These are phyloP conservation scores for Tineola bisselliella DNA, from an alignment of 2,888 invertebrate genomes.

Conservation along the genomic window DNA sequence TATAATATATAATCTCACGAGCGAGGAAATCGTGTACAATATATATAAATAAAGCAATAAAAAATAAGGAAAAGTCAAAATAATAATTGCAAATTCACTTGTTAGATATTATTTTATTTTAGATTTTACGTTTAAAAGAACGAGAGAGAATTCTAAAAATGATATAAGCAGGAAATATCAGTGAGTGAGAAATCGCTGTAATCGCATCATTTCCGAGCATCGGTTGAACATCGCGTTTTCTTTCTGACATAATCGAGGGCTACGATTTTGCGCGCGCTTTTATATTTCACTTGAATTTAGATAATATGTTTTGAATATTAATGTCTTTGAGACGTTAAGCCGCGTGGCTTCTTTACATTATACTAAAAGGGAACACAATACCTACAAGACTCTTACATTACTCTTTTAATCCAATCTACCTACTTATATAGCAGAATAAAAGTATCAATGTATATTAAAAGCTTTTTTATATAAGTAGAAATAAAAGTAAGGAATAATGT, in stretches of 20 bases:
- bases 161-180: neutral
- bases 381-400: neutral
- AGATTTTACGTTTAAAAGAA: neutral
- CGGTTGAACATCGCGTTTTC: neutral
- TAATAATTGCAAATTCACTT: neutral
- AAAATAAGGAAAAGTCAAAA: too few species aligned
- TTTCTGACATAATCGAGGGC: neutral
- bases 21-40: too few species aligned
- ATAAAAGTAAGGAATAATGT: neutral
- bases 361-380: too few species aligned
- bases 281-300: neutral
- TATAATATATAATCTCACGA: too few species aligned
- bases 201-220: slow-evolving; percentile 1
- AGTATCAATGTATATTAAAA: neutral
- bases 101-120: neutral
- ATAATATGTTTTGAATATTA: neutral
- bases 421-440: neutral
- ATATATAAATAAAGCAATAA: too few species aligned
- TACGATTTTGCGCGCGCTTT: neutral
- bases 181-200: neutral
- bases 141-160: neutral
- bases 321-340: neutral
- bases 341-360: neutral
- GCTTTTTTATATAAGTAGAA: too few species aligned
- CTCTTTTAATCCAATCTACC: neutral